Base-by-base conservation (phyloP, 2,797 vertebrate species). In the Esox lucius region DNA sequence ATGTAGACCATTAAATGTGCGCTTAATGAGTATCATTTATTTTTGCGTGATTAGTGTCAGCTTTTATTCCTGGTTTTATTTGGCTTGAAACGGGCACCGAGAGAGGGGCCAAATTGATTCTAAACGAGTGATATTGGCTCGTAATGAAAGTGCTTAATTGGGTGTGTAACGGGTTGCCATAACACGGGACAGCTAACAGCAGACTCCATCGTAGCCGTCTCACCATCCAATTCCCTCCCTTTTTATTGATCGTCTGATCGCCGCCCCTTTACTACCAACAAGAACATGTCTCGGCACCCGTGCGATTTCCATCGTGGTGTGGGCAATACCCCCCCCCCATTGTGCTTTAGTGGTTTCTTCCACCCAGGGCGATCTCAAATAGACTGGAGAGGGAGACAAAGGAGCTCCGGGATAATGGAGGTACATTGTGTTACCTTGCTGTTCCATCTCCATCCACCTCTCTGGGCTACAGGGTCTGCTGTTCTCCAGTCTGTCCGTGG, bases 101-200 rank as follows among this genome's bases (percentile, higher is more conserved):
- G 33, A 75, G 49, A 24, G 71, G 59, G 59, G 33, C 78, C 86
- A 90, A 92, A 92, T 94, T 91, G 90, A 93, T 94, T 90, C 75
- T 84, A 85, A 93, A 89, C 73, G 79, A 90, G 88, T 90, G 75
- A 69, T 86, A 87, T 88, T 81, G 87, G 87, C 87, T 87, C 81
- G 86, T 86, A 93, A 93, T 94, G 91, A 92, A 92, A 87, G 88
- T 70, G 86, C 88, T 93, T 94, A 93, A 94, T 92, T 93, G 90
- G 85, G 84, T 93, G 91, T 93, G 91, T 88, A 85, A 90, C 79
- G 83, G 87, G 84, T 17, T 75, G 84, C 86, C 83, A 83, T 90
- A 89, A 89, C 83, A 87, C 49, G 81, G 81, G 80, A 78, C 74
- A 61, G 84, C 85, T 84, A 85, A 87, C 82, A 84, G 83, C 77